Evolutionary conservation across 2,888 invertebrate species (phyloP), one percentile per base, ranked within the genome.

Genomic region (Mythimna ferrago): DNA sequence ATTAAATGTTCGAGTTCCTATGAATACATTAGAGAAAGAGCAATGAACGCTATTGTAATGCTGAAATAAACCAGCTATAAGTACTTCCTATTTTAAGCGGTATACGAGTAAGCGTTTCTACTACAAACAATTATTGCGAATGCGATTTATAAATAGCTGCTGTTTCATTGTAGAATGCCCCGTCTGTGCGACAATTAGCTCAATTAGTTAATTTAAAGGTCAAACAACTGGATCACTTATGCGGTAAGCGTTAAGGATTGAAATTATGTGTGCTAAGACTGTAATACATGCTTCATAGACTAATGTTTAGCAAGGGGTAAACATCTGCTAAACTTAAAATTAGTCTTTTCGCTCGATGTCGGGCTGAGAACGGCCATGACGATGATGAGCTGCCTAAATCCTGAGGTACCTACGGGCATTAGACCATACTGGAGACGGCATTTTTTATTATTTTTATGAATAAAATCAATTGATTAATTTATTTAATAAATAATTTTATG

Each of bases 131-230:
- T 26, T 6, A 41, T 11, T n/a, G 70, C 67, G 65, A 73, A 35
- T 66, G 62, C n/a, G 68, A 65, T 56, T 57, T 57, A 57, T 69
- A 58, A 19, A 14, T 16, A 19, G 14, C 32, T 26, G 32, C 35
- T 44, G 48, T 48, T 16, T 6, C 6, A 19, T 19, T 48, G 6
- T 6, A 48, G 16, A 58, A 70, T 26, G n/a, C 7, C 35, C n/a
- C 54, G 61, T 35, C 58, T 62, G 65, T 44, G 80, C 68, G 67
- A 66, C 44, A 79, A 71, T 73, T 73, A 67, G 51, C 44, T 66
- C 56, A 71, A 83, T 81, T 67, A 62, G 58, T 21, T 14, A 57
- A 56, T 86, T 69, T 65, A 83, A 75, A 76, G 76, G 75, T 76
- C 68, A 80, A 77, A 68, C 65, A 73, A 73, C 5, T 53, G 10